Base-by-base conservation (phyloP, 1,140 invertebrate genomes). In the Lanistes nyassanus region DNA sequence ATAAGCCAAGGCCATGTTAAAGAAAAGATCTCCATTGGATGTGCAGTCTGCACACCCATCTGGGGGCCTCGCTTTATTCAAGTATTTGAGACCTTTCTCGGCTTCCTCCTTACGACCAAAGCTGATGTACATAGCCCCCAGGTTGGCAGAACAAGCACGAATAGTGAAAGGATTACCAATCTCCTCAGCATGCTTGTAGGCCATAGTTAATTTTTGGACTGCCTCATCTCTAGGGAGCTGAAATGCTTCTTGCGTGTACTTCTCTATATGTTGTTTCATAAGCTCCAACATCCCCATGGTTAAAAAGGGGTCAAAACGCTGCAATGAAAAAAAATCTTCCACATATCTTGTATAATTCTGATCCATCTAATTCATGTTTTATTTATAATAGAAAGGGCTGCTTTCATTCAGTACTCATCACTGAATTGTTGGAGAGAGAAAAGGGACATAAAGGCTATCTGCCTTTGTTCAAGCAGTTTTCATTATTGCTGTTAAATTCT, bases 11-110 rank as follows among this genome's bases (percentile, higher is more conserved):
- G 60, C 78, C 55, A 55, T 74, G 66, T 79, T 79, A 42, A 79
- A 79, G 72, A 67, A 79, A 26, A 79, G 56, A 68, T 79, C 78
- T 5, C 75, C 78, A 60, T 76, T 76, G 23, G 73, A 75, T 34
- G 55, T 68, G 16, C 76, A 55, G 68, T 78, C 76, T 23, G 29
- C 21, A 16, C 31, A 26, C 21, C 74, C 74, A 26, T 72, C 77
- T 36, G 73, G 73, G 5, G 74, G 73, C 37, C 31, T 56, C 11
- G 77, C 74, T 21, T 76, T 53, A 5, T 76, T 68, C 16, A 79
- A 47, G 68, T 76, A 76, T 16, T n/a, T 66, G 16, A 79, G 31
- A 13, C 77, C 77, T 19, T 76, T 72, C 36, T 72, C 36, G 5
- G 70, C 70, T 6, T 60, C 70, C 26, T 72, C 70, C 36, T 39